Conservation (phyloP, 2,888 invertebrate species). For the Drosophila ustulata region DNA sequence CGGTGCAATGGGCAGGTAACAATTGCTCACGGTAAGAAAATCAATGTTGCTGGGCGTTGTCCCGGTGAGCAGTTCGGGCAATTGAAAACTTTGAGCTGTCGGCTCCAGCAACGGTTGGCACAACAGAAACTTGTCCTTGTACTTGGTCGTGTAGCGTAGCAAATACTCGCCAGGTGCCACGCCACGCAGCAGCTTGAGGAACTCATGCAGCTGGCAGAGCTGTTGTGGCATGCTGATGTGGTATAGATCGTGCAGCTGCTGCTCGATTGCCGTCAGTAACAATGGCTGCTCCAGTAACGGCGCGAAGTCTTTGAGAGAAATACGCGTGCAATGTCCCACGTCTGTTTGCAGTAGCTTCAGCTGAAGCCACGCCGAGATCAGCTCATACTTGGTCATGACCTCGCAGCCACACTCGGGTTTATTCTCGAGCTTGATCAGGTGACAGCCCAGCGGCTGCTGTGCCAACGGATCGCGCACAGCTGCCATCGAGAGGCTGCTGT, state of each 20-base stretch:
- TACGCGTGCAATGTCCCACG: constrained; percentile 62
- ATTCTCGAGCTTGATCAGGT: constrained; percentile 77
- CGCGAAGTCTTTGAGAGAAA: constrained; percentile 62
- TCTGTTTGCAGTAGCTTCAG: constrained; percentile 59
- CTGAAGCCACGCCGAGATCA: constrained; percentile 79
- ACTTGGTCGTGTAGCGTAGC: constrained; percentile 73
- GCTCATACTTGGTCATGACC: constrained; percentile 76
- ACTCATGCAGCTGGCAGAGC: constrained; percentile 70
- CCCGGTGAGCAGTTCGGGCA: constrained; percentile 61
- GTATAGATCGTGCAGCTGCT: constrained; percentile 65
- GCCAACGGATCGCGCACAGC: constrained; percentile 42
- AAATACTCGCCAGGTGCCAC: constrained; percentile 72
- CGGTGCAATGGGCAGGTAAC: constrained; percentile 70
- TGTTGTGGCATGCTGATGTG: constrained; percentile 60
- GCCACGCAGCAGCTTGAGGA: constrained; percentile 67
- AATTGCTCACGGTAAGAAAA: constrained; percentile 67
- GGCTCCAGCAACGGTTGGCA: constrained; percentile 62
- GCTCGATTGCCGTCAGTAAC: constrained; percentile 57
- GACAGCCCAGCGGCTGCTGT: constrained; percentile 46
- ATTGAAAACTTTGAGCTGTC: constrained; percentile 59
- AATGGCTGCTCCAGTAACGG: constrained; percentile 70
- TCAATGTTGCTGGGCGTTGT: constrained; percentile 56
- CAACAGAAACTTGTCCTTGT: constrained; percentile 74
- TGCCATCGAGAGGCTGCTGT: constrained; percentile 58
- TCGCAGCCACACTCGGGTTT: constrained; percentile 82